Conservation (phyloP, 2,888 invertebrate species). For the Zeuzera pyrina region DNA sequence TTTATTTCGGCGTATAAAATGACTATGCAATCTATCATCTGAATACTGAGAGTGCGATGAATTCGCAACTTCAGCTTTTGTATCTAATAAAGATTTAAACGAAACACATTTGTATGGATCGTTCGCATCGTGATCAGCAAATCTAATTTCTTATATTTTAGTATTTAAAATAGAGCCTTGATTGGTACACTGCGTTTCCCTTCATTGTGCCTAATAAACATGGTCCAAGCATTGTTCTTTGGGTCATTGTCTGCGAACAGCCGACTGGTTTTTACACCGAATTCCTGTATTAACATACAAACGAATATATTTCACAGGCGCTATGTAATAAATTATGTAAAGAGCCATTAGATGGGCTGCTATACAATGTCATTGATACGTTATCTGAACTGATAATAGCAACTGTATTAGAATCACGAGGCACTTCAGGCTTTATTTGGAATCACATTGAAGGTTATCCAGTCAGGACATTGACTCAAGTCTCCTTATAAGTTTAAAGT, state of each 20-base stretch:
- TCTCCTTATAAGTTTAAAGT: neutral
- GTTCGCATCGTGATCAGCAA: neutral
- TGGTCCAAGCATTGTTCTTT: slow-evolving; percentile 36
- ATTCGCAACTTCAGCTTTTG: too few species aligned
- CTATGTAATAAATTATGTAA: slow-evolving; percentile 29
- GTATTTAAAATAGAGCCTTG: slow-evolving; percentile 6
- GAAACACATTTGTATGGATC: too few species aligned
- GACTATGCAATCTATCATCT: neutral
- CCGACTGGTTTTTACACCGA: slow-evolving; percentile 28
- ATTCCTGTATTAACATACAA: slow-evolving; percentile 49
- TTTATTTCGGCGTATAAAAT: slow-evolving; percentile 18
- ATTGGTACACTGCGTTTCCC: slow-evolving; percentile 28
- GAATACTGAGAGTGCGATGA: too few species aligned
- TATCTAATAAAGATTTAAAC: too few species aligned
- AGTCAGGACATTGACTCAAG: slow-evolving; percentile 1
- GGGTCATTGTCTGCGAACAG: slow-evolving; percentile 44
- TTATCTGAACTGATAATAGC: slow-evolving; percentile 6
- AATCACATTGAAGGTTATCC: neutral
- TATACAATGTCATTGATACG: slow-evolving; percentile 8
- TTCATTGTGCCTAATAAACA: slow-evolving; percentile 40
- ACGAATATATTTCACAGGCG: slow-evolving; percentile 28
- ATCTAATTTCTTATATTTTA: neutral
- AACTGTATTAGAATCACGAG: neutral
- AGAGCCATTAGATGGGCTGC: slow-evolving; percentile 12
- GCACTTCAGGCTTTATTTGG: neutral